A percentile compares a stretch with the other conserved stretches of the same genome.
These are phyloP conservation scores for Noctua janthe DNA, from an alignment of 2,888 invertebrate genomes.

Conservation along the genomic window DNA sequence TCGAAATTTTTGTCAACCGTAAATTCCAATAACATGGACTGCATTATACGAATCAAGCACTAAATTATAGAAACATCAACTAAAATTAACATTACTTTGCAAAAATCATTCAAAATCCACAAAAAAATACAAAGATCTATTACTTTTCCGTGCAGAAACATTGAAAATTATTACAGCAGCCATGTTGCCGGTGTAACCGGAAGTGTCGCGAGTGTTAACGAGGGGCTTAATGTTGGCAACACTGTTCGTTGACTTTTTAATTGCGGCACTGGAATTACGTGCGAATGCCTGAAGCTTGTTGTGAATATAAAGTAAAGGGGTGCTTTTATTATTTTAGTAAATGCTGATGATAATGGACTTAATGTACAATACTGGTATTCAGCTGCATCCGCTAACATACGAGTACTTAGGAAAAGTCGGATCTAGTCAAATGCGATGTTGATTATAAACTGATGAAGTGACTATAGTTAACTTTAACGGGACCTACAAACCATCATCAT, in stretches of 20 bases:
- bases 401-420: not conserved
- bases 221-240: slow-evolving; percentile 86
- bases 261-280: slow-evolving; percentile 87
- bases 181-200: slow-evolving; percentile 68
- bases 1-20: slow-evolving; percentile 1
- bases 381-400: not conserved
- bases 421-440: slow-evolving; percentile 21
- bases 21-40: not conserved
- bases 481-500: not conserved
- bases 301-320: slow-evolving; percentile 82
- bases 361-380: not conserved
- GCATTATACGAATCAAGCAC: not conserved
- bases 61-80: not conserved
- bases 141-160: slow-evolving; percentile 45
- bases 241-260: slow-evolving; percentile 87
- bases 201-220: slow-evolving; percentile 81
- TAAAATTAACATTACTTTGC: not conserved
- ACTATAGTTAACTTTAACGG: not conserved
- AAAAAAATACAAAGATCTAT: slow-evolving; percentile 42
- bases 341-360: not conserved
- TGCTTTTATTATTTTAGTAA: slow-evolving; percentile 57
- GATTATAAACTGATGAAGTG: not conserved
- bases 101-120: slow-evolving; percentile 2
- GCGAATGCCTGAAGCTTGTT: slow-evolving; percentile 81
- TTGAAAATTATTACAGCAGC: slow-evolving; percentile 66